These are phyloP conservation scores for Dione vanillae DNA, from an alignment of 2,888 invertebrate species.

Conservation along the genomic window DNA sequence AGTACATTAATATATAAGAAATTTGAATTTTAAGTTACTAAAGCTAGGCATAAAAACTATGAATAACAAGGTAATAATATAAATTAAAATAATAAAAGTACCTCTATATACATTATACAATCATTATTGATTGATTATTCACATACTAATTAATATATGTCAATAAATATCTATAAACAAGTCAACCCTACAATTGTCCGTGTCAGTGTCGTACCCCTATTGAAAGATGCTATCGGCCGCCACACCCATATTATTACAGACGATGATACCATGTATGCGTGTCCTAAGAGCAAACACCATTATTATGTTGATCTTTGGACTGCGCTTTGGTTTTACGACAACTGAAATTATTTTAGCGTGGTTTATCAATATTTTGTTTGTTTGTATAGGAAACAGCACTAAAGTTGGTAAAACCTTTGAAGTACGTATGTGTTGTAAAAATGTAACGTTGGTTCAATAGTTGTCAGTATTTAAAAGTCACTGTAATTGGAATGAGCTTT, in stretches of 20 bases:
- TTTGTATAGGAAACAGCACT: background rate
- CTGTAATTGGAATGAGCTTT: no score
- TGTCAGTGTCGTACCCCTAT: constrained; percentile 68
- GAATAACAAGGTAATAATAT: no score
- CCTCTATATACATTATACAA: no score
- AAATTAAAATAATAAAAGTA: no score
- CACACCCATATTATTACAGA: constrained; percentile 70
- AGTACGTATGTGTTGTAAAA: no score
- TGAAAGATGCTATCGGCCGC: constrained; percentile 77
- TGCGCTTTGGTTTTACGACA: constrained; percentile 27
- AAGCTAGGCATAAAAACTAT: no score
- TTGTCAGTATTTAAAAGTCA: no score
- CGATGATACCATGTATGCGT: constrained; percentile 61
- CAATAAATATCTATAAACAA: background rate
- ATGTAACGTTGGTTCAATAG: no score
- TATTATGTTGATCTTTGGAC: constrained; percentile 42
- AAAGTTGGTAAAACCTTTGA: background rate
- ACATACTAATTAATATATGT: no score
- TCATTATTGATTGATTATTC: no score
- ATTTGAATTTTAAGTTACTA: no score
- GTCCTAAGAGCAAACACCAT: constrained; percentile 56
- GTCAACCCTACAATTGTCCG: constrained; percentile 45
- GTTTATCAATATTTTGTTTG: constrained; percentile 16
- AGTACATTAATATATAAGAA: no score
- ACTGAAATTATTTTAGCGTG: constrained; percentile 15